phyloP scores from a whole-genome alignment of 2,888 invertebrate genomes.

The Alloscopus bannaensis region DNA sequence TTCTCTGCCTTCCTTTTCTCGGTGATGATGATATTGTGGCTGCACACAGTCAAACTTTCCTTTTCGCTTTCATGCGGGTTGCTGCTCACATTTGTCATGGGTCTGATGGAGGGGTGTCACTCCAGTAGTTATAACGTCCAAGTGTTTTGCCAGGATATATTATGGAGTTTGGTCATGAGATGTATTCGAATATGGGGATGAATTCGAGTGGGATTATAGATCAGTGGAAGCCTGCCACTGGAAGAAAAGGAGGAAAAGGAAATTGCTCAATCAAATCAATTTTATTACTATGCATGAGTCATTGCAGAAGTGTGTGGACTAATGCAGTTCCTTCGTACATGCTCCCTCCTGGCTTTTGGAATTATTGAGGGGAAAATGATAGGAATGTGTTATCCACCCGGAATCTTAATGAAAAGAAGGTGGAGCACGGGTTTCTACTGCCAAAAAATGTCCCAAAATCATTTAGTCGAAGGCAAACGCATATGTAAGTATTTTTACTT shows the following conservation, averaged over 20 bases:
- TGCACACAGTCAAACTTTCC: background rate
- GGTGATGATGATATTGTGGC: background rate
- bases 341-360: background rate
- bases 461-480: background rate
- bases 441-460: background rate
- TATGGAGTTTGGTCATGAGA: conserved; percentile 23
- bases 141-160: conserved; percentile 16
- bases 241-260: conserved; percentile 32
- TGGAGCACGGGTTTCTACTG: background rate
- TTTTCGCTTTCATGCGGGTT: no score
- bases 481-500: background rate
- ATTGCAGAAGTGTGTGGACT: no score
- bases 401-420: conserved; percentile 12
- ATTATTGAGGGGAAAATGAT: conserved; percentile 8
- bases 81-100: background rate
- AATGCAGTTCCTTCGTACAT: conserved; percentile 27
- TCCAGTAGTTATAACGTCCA: conserved; percentile 16
- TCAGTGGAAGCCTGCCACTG: no score
- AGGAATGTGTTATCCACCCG: background rate
- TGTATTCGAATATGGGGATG: conserved; percentile 19
- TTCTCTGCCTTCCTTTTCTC: conserved; percentile 4
- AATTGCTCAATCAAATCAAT: conserved; percentile 60
- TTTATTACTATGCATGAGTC: conserved; percentile 43
- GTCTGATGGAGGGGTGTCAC: conserved; percentile 12
- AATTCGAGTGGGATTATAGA: conserved; percentile 32